These are phyloP conservation scores for Thaumatotibia leucotreta DNA, from an alignment of 1,140 invertebrate species.

Conservation along the genomic window DNA sequence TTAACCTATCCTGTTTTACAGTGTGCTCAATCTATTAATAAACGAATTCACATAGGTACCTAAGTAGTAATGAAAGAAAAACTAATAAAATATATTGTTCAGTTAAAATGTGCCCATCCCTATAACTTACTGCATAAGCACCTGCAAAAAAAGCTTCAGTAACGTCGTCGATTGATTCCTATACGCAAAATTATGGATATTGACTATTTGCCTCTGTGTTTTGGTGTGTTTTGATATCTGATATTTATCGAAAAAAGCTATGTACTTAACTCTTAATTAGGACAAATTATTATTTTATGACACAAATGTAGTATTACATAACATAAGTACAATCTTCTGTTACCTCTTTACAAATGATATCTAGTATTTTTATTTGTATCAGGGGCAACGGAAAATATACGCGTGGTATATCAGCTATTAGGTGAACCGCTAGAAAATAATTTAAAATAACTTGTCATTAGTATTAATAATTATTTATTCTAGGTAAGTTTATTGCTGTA, in stretches of 20 bases:
- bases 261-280: constrained; percentile 12
- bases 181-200: constrained; percentile 8
- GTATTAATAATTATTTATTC: constrained; percentile 73
- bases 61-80: neutral
- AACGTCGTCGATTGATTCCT: constrained; percentile 26
- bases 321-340: constrained; percentile 69
- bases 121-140: neutral
- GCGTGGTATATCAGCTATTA: constrained; percentile 56
- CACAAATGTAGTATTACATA: constrained; percentile 39
- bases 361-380: constrained; percentile 33
- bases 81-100: neutral
- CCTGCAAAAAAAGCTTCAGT: constrained; percentile 23
- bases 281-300: constrained; percentile 18
- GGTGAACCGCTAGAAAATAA: constrained; percentile 67
- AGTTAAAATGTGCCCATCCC: neutral
- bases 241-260: constrained; percentile 8
- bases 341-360: constrained; percentile 59
- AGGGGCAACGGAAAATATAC: constrained; percentile 71
- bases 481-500: constrained; percentile 58
- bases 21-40: constrained; percentile 49
- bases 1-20: constrained; percentile 39
- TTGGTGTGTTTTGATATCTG: constrained; percentile 11
- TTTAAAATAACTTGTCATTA: constrained; percentile 75
- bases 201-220: neutral
- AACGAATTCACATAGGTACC: constrained; percentile 17